Evolutionary conservation across 2,113 vertebrate species (phyloP).

Genomic region (Gnathonemus longibarbis): DNA sequence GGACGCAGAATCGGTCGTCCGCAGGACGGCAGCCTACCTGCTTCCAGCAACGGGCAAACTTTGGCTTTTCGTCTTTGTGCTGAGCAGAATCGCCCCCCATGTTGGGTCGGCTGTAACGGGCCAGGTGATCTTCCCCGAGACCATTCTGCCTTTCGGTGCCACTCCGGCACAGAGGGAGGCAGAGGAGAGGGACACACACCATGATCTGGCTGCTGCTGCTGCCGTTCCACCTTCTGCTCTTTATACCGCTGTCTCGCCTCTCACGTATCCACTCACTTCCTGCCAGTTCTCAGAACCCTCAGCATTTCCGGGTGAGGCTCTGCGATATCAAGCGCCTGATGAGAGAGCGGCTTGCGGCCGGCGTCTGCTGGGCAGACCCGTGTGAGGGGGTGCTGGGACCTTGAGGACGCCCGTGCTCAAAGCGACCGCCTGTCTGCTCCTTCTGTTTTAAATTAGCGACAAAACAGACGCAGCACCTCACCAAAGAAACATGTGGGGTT

Average conservation of each 20-base stretch:
- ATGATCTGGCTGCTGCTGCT: not conserved
- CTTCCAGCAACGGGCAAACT: slow-evolving; percentile 59
- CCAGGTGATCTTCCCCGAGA: not conserved
- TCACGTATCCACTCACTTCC: not conserved
- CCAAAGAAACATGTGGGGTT: not conserved
- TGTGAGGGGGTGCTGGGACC: not conserved
- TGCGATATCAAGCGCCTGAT: not conserved
- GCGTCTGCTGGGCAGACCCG: not conserved
- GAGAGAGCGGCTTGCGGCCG: not conserved
- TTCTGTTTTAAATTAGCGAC: not conserved
- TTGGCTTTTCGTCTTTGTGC: slow-evolving; percentile 62
- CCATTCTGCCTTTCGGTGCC: not conserved
- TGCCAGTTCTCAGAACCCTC: not conserved
- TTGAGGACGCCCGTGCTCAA: not conserved
- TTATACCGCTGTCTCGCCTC: not conserved
- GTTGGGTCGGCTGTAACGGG: slow-evolving; percentile 29
- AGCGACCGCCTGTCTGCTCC: not conserved
- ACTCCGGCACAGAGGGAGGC: slow-evolving; percentile 29
- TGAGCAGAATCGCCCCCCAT: slow-evolving; percentile 68
- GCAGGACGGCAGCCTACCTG: slow-evolving; percentile 50
- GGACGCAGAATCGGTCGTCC: not conserved
- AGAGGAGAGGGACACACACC: slow-evolving; percentile 47
- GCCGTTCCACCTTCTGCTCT: not conserved
- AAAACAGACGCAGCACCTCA: not conserved
- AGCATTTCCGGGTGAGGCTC: not conserved